Evolutionary conservation across 2,113 vertebrate species (phyloP).

Genomic region (Anolis sagrei): DNA sequence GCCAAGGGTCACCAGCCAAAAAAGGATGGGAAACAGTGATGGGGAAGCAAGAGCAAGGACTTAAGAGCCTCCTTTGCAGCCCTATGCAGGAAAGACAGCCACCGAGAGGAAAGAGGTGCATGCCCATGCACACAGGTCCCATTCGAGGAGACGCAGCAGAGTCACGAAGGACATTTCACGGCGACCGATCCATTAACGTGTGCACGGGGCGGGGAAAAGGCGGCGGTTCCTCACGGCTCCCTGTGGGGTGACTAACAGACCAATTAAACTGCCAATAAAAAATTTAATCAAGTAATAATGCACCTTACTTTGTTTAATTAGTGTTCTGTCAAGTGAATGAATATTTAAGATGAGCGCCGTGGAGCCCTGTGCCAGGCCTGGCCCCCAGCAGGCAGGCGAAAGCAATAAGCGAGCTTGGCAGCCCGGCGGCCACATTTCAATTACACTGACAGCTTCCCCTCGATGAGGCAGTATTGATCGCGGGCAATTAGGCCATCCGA

Average conservation of each 20-base stretch:
- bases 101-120: not conserved
- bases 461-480: slow-evolving; percentile 32
- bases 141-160: not conserved
- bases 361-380: slow-evolving; percentile 57
- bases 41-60: not conserved
- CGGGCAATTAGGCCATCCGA: not conserved
- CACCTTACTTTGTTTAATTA: slow-evolving; percentile 80
- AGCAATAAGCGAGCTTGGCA: not conserved
- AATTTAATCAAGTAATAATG: slow-evolving; percentile 82
- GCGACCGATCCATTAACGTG: not conserved
- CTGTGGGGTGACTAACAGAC: slow-evolving; percentile 73
- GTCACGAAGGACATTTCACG: not conserved
- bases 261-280: slow-evolving; percentile 81
- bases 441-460: slow-evolving; percentile 56
- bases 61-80: not conserved
- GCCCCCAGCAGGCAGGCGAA: slow-evolving; percentile 62
- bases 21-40: not conserved
- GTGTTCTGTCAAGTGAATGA: slow-evolving; percentile 75
- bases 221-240: slow-evolving; percentile 54
- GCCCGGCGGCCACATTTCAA: slow-evolving; percentile 63
- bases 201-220: not conserved
- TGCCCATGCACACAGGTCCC: no score
- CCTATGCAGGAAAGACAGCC: not conserved
- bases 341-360: slow-evolving; percentile 68
- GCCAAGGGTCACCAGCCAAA: no score